Base-by-base conservation (phyloP, 2,113 vertebrate species). In the Macaca mulatta region DNA sequence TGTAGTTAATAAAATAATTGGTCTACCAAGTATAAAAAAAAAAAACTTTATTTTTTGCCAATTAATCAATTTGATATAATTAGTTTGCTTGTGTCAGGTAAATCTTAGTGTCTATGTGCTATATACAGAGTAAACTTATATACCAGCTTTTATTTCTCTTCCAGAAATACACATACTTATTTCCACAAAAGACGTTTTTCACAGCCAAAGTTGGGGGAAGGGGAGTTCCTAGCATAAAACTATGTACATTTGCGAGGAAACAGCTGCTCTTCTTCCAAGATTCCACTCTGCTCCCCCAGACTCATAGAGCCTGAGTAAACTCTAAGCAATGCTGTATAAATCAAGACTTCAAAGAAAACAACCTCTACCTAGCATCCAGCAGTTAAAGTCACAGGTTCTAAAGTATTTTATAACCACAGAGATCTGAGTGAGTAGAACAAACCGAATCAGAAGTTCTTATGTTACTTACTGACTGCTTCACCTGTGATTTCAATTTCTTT, bases 151-250 rank as follows among this genome's bases (percentile, higher is more conserved):
- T 78, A 55, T 45, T 82, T 93, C 43, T 83, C 16, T 93, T 93
- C 48, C 69, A 92, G 38, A 96, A 97, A 86, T 88, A 64, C 48
- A 69, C 70, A n/a, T 81, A 52, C 52, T 96, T 85, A 75, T 80
- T 83, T 84, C 82, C 32, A 88, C 77, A 94, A 70, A 94, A 96
- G 79, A 59, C 8, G 52, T 40, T 69, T 89, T 95, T 89, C 83
- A 77, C 14, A 84, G 38, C 11, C 81, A 90, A 77, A 78, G 6
- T 23, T 40, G 10, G 5, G 20, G 6, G 17, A 3, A n/a, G 27
- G 64, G n/a, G 22, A 55, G 1, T 80, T 94, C 64, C 85, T 74
- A 81, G 35, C n/a, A 61, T 92, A 80, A 96, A 52, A 13, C 38
- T 38, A 12, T 45, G 17, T 38, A 59, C 55, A 88, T 69, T 89